Evolutionary conservation across 1,140 invertebrate species (phyloP).

Genomic region (Platyscapa corneri): DNA sequence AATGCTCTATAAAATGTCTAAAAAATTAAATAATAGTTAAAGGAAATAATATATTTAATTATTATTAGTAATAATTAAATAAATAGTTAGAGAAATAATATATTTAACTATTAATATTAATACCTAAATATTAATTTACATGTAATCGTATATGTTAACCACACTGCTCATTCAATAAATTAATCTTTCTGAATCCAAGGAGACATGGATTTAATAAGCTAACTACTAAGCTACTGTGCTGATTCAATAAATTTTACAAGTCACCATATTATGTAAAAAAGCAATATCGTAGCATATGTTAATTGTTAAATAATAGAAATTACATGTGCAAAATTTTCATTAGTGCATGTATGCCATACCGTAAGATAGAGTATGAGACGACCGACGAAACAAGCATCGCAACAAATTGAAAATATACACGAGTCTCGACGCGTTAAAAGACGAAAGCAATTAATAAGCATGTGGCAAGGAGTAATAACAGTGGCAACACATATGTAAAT

Average conservation of each 20-base stretch:
- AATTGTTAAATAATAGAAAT: conserved; percentile 31
- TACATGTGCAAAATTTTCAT: neutral
- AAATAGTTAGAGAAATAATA: too few species aligned
- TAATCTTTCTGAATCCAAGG: neutral
- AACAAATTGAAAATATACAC: neutral
- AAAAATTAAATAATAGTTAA: too few species aligned
- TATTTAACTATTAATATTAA: too few species aligned
- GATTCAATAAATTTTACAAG: neutral
- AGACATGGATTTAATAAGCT: neutral
- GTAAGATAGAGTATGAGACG: neutral
- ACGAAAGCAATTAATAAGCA: neutral
- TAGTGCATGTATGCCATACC: neutral
- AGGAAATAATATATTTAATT: too few species aligned
- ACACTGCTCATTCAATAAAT: neutral
- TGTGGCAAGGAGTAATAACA: neutral
- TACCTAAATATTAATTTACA: neutral
- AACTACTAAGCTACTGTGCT: neutral
- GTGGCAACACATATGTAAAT: neutral
- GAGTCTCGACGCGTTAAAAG: neutral
- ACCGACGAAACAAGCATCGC: neutral
- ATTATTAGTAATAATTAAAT: too few species aligned
- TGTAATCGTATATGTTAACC: too few species aligned
- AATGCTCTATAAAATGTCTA: neutral
- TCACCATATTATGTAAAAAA: neutral
- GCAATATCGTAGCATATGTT: neutral